Evolutionary conservation across 2,113 vertebrate genomes (phyloP), one percentile per base, ranked within the genome.

Genomic region (Anoplopoma fimbria): DNA sequence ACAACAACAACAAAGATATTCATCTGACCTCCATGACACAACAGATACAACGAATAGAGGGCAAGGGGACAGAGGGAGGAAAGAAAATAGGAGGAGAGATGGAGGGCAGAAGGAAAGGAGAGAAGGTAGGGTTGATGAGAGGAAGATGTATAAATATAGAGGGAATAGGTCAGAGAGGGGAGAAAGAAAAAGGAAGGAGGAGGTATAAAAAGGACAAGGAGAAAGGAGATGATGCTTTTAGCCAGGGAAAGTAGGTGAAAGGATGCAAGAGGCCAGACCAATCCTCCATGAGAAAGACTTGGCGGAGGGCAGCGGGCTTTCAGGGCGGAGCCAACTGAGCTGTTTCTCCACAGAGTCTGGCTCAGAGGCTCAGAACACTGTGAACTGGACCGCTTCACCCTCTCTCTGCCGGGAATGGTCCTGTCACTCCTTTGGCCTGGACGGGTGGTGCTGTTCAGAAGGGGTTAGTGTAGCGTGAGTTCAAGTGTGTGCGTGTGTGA

Each of bases 401-500:
- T 57, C 73, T 63, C 70, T 57, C 53, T 79, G 70, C 85, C 0
- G 73, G 86, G 87, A 89, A 86, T 73, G 64, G 81, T 75, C 81
- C 62, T 74, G 84, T 87, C 86, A 87, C 84, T 74, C 55, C 77
- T 74, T 71, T 81, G 83, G 90, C 90, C 76, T n/a, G 62, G 60
- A 84, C 75, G 45, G 84, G 75, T n/a, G 38, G 70, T 77, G 80
- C 80, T 77, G 60, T 76, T 67, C 42, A 58, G 74, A 55, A 65
- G 87, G 69, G 69, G 80, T 82, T 55, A 67, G 45, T 31, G 5
- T 73, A 77, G 83, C n/a, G 6, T 21, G 70, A 71, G 77, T 58
- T 15, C 25, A 61, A 36, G n/a, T 81, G 62, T 25, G 53, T 8
- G 34, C 14, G 45, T 13, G 60, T 12, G 29, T 45, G 74, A 61